Evolutionary conservation across 2,797 vertebrate species (phyloP), one percentile per base, ranked within the genome.

Genomic region (Micrastur ruficollis): DNA sequence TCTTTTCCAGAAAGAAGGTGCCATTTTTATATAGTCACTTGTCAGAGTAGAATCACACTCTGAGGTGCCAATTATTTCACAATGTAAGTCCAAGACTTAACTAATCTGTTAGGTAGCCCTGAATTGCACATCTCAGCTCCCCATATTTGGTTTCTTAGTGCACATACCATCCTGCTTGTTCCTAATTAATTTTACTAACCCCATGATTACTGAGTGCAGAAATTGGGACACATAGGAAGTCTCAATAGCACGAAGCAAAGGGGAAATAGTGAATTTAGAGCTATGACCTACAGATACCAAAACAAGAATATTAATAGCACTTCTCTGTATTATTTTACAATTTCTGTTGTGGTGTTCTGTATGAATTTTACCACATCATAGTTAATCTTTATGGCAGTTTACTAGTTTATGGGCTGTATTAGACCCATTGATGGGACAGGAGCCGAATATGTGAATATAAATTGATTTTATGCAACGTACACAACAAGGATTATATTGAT

Each of bases 131-230:
- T 95, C 88, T 97, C n/a, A 44, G 34, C 32, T 96, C 46, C 76
- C 80, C 46, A 3, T 95, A 81, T 93, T 92, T 97, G 31, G 44
- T 88, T 91, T 82, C 93, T 96, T 71, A 90, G 68, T 93, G 81
- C 71, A 91, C 65, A 23, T 80, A 89, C 92, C 47, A 95, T 89
- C 78, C 80, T 97, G 62, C 10, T 72, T 75, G 20, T 86, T 97
- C 47, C 59, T 96, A 95, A 95, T 96, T 97, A 96, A 98, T 94
- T 97, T 97, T 95, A 55, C 92, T 97, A 97, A 97, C 86, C 73
- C 75, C 50, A 15, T 92, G 68, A 79, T 96, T 97, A 89, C 91
- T 72, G 47, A 95, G 59, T 91, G 88, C 76, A 85, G 91, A 97
- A 97, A 95, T 94, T 68, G 63, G 59, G 21, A 89, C 15, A 31